These are phyloP conservation scores for Eucera pruinosa DNA, from an alignment of 2,888 invertebrate species.

Conservation along the genomic window DNA sequence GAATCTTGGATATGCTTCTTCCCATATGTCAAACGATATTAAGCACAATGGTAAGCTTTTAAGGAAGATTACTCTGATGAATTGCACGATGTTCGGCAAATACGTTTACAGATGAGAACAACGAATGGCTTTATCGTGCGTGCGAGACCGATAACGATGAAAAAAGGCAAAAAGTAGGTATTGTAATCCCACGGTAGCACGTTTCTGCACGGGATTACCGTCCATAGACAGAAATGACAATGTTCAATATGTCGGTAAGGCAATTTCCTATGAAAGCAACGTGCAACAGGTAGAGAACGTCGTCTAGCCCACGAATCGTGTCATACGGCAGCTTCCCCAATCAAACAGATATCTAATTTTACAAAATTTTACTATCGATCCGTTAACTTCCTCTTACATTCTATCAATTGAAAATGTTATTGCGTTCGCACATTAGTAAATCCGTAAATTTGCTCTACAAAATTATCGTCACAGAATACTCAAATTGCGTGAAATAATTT, in stretches of 20 bases:
- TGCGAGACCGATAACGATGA: slow-evolving; percentile 9
- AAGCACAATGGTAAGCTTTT: neutral
- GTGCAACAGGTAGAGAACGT: slow-evolving; percentile 69
- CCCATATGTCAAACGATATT: neutral
- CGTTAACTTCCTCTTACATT: neutral
- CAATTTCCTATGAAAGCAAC: slow-evolving; percentile 61
- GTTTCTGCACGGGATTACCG: slow-evolving; percentile 43
- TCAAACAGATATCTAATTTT: slow-evolving; percentile 2
- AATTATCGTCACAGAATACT: neutral
- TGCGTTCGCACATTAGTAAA: neutral
- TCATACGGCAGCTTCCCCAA: slow-evolving; percentile 28
- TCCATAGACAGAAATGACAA: slow-evolving; percentile 54
- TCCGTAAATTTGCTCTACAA: neutral
- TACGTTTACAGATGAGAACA: neutral
- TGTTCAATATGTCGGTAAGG: slow-evolving; percentile 63
- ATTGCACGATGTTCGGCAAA: neutral
- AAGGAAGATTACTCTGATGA: neutral
- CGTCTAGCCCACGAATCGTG: slow-evolving; percentile 36
- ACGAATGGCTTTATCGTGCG: neutral
- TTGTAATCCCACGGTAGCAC: slow-evolving; percentile 36
- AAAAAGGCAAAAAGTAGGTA: slow-evolving; percentile 11
- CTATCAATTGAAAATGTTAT: neutral
- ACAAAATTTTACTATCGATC: neutral
- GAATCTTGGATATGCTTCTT: too few species aligned
- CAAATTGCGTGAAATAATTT: neutral